phyloP scores from a whole-genome alignment of 2,113 vertebrate species.

The Neotoma lepida region DNA sequence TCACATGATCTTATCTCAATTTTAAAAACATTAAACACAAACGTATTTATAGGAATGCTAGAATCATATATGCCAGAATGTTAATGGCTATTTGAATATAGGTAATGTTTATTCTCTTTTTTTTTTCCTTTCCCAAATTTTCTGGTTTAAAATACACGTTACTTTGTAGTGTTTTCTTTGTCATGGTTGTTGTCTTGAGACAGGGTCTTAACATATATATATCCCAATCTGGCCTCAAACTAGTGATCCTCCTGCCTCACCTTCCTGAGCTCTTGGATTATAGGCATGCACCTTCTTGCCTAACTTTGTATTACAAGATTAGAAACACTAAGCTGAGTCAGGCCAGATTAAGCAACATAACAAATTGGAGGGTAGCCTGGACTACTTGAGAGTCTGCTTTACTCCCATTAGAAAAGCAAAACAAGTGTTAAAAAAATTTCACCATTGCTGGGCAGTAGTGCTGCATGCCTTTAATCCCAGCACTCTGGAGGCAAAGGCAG shows the following conservation, averaged over 20 bases:
- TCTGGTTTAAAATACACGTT: slow-evolving; percentile 19
- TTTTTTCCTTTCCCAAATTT: slow-evolving; percentile 29
- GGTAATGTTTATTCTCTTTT: slow-evolving; percentile 3
- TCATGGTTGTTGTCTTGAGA: neutral
- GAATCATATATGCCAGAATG: neutral
- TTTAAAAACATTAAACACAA: slow-evolving; percentile 9
- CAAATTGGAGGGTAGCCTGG: neutral
- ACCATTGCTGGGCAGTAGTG: neutral
- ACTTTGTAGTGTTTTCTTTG: neutral
- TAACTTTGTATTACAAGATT: neutral
- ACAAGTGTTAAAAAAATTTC: slow-evolving; percentile 16
- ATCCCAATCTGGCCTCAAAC: neutral
- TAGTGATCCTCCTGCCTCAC: neutral
- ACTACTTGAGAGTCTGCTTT: neutral
- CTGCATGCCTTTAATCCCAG: neutral
- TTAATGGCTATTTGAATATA: slow-evolving; percentile 29
- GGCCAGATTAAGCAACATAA: neutral
- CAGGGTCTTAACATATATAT: neutral
- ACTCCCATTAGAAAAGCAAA: slow-evolving; percentile 2
- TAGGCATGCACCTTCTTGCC: neutral
- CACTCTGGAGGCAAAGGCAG: too few species aligned
- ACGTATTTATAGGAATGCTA: neutral
- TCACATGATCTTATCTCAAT: slow-evolving; percentile 1
- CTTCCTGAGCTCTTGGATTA: neutral
- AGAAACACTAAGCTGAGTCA: neutral